A percentile compares a stretch with the other conserved stretches of the same genome.
Conservation (phyloP, 2,113 vertebrate genomes). For the Dipodomys ordii region DNA sequence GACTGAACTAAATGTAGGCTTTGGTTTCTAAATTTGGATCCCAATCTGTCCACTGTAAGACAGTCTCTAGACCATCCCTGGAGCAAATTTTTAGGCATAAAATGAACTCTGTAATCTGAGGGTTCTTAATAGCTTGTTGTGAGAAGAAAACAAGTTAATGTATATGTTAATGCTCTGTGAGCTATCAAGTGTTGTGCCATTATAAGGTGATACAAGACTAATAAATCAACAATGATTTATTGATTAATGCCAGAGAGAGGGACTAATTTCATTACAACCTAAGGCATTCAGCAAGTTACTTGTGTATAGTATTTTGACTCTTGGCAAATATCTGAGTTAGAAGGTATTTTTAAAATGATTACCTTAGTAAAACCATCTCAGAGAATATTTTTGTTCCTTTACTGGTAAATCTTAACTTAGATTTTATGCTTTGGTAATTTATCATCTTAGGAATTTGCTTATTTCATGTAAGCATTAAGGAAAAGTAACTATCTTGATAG, state of each 20-base stretch:
- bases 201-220: constrained; percentile 53
- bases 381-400: constrained; percentile 2
- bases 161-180: constrained; percentile 45
- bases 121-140: constrained; percentile 2
- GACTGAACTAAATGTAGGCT: background rate
- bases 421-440: constrained; percentile 43
- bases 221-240: constrained; percentile 68
- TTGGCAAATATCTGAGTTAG: constrained; percentile 1
- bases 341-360: constrained; percentile 43
- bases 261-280: constrained; percentile 52
- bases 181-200: constrained; percentile 55
- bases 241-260: constrained; percentile 38
- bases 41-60: background rate
- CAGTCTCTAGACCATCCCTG: too few species aligned
- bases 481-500: background rate
- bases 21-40: background rate
- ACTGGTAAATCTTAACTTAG: background rate
- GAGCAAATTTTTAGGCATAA: constrained; percentile 18
- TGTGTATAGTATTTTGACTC: constrained; percentile 41
- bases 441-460: constrained; percentile 53
- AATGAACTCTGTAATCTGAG: constrained; percentile 23
- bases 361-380: constrained; percentile 34
- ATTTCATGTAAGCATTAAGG: constrained; percentile 20
- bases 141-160: constrained; percentile 56
- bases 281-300: constrained; percentile 42